These are phyloP conservation scores for Pseudorectes ferrugineus DNA, from an alignment of 2,113 vertebrate species.

Conservation along the genomic window DNA sequence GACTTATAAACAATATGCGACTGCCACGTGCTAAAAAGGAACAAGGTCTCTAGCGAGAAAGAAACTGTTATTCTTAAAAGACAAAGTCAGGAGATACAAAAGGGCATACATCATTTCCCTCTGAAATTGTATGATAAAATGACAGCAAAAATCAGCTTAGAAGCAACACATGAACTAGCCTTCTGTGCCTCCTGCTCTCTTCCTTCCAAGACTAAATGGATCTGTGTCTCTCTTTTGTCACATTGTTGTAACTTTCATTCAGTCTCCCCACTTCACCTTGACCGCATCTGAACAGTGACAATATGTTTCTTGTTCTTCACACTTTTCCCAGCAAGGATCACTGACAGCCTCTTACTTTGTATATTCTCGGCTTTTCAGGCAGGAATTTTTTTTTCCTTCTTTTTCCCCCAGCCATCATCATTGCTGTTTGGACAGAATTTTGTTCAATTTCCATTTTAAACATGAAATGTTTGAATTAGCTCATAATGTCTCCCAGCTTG, in stretches of 20 bases:
- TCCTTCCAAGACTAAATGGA: constrained; percentile 52
- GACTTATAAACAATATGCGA: constrained; percentile 15
- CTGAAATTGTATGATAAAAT: constrained; percentile 60
- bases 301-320: constrained; percentile 55
- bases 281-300: constrained; percentile 47
- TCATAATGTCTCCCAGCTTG: constrained; percentile 4
- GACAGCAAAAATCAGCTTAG: constrained; percentile 63
- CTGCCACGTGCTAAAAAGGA: constrained; percentile 32
- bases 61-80: constrained; percentile 63
- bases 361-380: constrained; percentile 40
- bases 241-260: constrained; percentile 62
- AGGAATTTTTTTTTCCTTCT: neutral
- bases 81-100: constrained; percentile 70
- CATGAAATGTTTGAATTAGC: constrained; percentile 39
- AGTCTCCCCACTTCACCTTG: constrained; percentile 52
- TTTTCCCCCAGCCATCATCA: neutral
- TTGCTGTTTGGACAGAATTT: constrained; percentile 38
- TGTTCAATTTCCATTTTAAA: constrained; percentile 57
- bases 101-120: constrained; percentile 67
- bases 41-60: constrained; percentile 36
- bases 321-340: constrained; percentile 63
- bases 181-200: constrained; percentile 59
- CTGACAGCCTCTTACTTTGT: constrained; percentile 50
- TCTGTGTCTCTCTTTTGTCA: constrained; percentile 64
- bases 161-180: constrained; percentile 41